Percentiles rank a stretch among this genome's conserved stretches.
Evolutionary conservation across 2,797 vertebrate species (phyloP).

Genomic region (Propithecus deckenii): DNA sequence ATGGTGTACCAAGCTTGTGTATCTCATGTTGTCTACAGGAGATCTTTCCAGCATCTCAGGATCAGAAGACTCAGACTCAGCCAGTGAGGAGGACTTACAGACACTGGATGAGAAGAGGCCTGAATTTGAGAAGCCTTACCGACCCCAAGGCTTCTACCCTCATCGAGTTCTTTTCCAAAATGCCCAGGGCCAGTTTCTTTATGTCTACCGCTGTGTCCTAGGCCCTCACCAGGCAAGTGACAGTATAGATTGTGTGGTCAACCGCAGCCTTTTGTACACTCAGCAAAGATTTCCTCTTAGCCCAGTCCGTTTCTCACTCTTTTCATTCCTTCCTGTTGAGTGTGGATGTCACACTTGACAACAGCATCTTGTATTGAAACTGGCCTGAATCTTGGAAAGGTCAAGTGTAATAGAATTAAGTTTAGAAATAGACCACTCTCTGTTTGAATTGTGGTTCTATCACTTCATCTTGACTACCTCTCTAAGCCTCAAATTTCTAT

Average conservation of each 20-base stretch:
- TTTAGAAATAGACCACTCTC: not conserved
- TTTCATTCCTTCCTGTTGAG: not conserved
- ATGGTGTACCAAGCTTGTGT: not conserved
- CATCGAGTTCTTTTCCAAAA: constrained; percentile 91
- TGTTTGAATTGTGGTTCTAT: not conserved
- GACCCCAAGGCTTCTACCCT: constrained; percentile 58
- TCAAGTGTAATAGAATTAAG: not conserved
- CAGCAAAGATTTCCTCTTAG: not conserved
- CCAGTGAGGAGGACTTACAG: constrained; percentile 70
- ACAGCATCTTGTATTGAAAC: not conserved
- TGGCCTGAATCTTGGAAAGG: not conserved
- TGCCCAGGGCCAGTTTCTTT: constrained; percentile 88
- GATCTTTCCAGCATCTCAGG: constrained; percentile 98
- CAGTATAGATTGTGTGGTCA: not conserved
- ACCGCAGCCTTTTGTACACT: not conserved
- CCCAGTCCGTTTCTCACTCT: not conserved
- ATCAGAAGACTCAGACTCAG: constrained; percentile 89
- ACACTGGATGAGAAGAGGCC: not conserved
- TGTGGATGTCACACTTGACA: not conserved
- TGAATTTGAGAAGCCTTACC: not conserved
- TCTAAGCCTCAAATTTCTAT: not conserved
- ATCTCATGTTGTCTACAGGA: constrained; percentile 83
- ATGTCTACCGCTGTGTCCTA: constrained; percentile 90
- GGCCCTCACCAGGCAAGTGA: constrained; percentile 87
- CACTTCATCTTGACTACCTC: not conserved